Conservation (phyloP, 92 coral and sea anemone species). For the Epizoanthus scotinus region DNA sequence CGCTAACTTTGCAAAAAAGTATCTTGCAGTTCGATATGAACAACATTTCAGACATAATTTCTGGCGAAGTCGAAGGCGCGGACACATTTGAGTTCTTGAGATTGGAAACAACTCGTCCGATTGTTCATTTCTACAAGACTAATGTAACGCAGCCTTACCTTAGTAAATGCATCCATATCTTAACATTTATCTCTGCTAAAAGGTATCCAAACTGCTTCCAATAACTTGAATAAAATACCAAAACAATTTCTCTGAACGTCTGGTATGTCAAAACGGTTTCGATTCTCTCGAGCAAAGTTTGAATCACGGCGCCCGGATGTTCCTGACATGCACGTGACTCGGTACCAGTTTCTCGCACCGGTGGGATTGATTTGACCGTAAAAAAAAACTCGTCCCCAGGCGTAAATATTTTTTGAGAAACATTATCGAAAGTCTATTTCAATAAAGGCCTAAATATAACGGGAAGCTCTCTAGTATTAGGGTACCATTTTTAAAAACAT, state of each 20-base stretch:
- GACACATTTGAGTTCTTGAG: neutral
- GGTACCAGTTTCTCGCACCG: constrained; percentile 20
- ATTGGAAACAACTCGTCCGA: neutral
- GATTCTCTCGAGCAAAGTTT: constrained; percentile 53
- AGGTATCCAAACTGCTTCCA: constrained; percentile 7
- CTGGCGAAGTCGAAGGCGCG: constrained; percentile 5
- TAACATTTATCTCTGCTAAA: constrained; percentile 7
- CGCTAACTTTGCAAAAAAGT: too few relatives aligned
- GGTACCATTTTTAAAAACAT: too few relatives aligned
- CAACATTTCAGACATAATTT: constrained; percentile 9
- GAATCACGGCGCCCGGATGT: constrained; percentile 70
- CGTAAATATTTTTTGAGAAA: too few relatives aligned
- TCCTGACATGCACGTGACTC: constrained; percentile 63
- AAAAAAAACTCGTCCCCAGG: too few relatives aligned
- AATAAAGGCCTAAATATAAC: too few relatives aligned
- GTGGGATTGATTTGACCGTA: too few relatives aligned
- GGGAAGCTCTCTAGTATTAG: too few relatives aligned
- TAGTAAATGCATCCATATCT: constrained; percentile 37
- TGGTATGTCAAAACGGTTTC: constrained; percentile 71
- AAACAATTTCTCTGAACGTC: neutral
- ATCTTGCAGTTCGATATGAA: neutral
- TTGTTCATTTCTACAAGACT: neutral
- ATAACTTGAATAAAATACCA: neutral
- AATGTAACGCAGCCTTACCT: constrained; percentile 5
- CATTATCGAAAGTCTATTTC: too few relatives aligned